Evolutionary conservation across 2,113 vertebrate species (phyloP), one percentile per base, ranked within the genome.

Genomic region (Suricata suricatta): DNA sequence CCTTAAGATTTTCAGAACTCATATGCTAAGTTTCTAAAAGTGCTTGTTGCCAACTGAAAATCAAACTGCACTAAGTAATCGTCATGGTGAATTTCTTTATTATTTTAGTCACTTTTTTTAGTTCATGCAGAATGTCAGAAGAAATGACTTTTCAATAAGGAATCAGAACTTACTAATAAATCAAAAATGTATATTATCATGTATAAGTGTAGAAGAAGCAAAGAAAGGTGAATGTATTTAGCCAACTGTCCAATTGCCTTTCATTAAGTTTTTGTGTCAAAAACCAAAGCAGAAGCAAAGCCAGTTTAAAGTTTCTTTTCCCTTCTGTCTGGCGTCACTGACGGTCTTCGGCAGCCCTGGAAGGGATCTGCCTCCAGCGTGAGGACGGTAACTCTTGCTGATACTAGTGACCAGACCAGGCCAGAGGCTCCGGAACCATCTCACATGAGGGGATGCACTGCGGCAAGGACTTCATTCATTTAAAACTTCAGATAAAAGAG

Each of bases 361-460:
- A 52, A 52, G 38, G 7, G 19, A 16, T 29, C 25, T 6, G 17
- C 57, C 35, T 50, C 60, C 29, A 52, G 0, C 25, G 10, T 66
- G 76, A 31, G 15, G 7, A 29, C 14, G 3, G 5, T n/a, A 47
- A 44, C 33, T 21, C 23, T 10, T 12, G 3, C 29, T 63, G 41
- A 41, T 3, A 15, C 9, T 1, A n/a, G 76, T 12, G 47, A 11
- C 47, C 16, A 27, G 15, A 15, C 19, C 2, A 3, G 31, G 12
- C 23, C 6, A 0, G 1, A 88, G 27, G 38, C 17, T 0, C 35
- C 8, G 33, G 29, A 8, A 31, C 31, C 31, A 21, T 11, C 11
- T 71, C 31, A 25, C 35, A 16, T 33, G 54, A 10, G 11, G 35
- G 6, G 50, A 12, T 11, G 54, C 7, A 3, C 29, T 2, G 19